Base-by-base conservation (phyloP, 2,888 invertebrate species). In the Mythimna lalbum region DNA sequence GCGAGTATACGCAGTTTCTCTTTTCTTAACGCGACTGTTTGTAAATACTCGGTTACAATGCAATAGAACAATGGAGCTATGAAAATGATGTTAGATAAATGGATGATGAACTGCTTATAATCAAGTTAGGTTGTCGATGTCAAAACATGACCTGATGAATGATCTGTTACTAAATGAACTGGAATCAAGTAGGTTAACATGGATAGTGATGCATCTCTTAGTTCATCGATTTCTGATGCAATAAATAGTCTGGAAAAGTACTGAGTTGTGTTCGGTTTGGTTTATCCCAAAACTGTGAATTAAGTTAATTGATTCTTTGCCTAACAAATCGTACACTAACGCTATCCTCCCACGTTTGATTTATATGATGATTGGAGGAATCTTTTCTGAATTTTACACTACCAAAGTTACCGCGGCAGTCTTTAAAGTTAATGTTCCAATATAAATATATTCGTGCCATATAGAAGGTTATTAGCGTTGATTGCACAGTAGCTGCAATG, bases 41-140 rank as follows among this genome's bases (percentile, higher is more conserved):
- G 77, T 84, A 83, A 83, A 84, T 73, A 84, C 52, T 73, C 61
- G 56, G 21, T 71, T 47, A 77, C 75, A 77, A 84, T 83, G 74
- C 69, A 49, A 39, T 33, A 61, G 67, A 84, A 84, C 83, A 84
- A 84, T 83, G 69, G 76, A 39, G 60, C 47, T 23, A 56, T 67
- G 49, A 76, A 69, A 65, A 53, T 49, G 27, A 50, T 36, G 21
- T 73, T 63, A 69, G 62, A 70, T 69, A 68, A 77, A 68, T 52
- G 31, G 21, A 69, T 80, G 50, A 70, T 69, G 49, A 61, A 66
- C 27, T 60, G 57, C 50, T 62, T 55, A 49, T 60, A 49, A 50
- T 78, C 14, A 31, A 61, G 43, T 60, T 33, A n/a, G n/a, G 39
- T 21, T 17, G 39, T 50, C 39, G 2, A 31, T 49, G 55, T 50